These are phyloP conservation scores for Pocota personata DNA, from an alignment of 2,888 invertebrate species.

Conservation along the genomic window DNA sequence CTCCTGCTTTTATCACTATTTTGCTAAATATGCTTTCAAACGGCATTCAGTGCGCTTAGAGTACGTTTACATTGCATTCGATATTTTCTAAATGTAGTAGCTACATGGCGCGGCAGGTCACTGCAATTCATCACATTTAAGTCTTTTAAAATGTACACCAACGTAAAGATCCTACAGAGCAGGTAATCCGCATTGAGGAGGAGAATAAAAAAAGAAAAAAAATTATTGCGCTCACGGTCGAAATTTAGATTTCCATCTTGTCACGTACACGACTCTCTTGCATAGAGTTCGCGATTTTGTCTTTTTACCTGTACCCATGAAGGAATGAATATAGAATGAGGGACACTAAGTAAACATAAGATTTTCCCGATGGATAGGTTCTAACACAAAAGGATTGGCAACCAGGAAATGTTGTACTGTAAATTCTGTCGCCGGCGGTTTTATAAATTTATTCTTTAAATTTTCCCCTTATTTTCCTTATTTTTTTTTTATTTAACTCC, in stretches of 20 bases:
- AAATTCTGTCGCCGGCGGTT: slow-evolving; percentile 70
- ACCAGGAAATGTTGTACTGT: slow-evolving; percentile 73
- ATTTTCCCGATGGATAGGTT: slow-evolving; percentile 70
- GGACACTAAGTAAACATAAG: slow-evolving; percentile 64
- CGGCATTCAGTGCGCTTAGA: slow-evolving; percentile 45
- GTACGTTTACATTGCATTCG: slow-evolving; percentile 48
- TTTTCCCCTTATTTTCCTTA: slow-evolving; percentile 19
- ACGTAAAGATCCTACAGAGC: slow-evolving; percentile 53
- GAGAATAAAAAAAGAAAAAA: not conserved
- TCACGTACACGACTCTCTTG: slow-evolving; percentile 74
- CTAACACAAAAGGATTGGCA: slow-evolving; percentile 73
- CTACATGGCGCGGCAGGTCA: slow-evolving; percentile 67
- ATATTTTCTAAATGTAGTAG: slow-evolving; percentile 54
- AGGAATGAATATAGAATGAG: slow-evolving; percentile 55
- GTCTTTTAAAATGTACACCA: slow-evolving; percentile 68
- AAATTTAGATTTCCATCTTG: slow-evolving; percentile 76
- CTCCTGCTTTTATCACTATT: slow-evolving; percentile 46
- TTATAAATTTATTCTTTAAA: slow-evolving; percentile 60
- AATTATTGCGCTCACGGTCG: slow-evolving; percentile 71
- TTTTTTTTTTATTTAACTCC: slow-evolving; percentile 52
- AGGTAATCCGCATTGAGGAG: slow-evolving; percentile 41
- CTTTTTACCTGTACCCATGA: slow-evolving; percentile 29
- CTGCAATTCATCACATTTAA: slow-evolving; percentile 72
- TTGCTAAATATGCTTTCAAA: slow-evolving; percentile 20
- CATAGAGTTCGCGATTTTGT: slow-evolving; percentile 44